Conservation (phyloP, 2,797 vertebrate species). For the Tokudaia tokunoshimensis region DNA sequence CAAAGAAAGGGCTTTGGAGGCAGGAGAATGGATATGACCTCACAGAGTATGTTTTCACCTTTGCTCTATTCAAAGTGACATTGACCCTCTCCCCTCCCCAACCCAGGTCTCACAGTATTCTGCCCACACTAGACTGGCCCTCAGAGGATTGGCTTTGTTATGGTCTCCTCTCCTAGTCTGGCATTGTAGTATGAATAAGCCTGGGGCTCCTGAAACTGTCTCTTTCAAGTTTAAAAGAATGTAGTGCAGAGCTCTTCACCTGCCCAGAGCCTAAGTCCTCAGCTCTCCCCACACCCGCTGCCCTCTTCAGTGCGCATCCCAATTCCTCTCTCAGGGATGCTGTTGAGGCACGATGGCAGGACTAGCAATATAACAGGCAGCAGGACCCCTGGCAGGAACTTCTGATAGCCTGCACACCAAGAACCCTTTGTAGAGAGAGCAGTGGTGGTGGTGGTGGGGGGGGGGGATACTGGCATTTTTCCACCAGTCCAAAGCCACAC, state of each 20-base stretch:
- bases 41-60: background rate
- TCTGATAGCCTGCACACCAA: slow-evolving; percentile 4
- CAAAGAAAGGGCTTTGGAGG: background rate
- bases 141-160: background rate
- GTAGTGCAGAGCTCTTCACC: background rate
- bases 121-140: background rate
- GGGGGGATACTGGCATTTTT: background rate
- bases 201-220: slow-evolving; percentile 4
- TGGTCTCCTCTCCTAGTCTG: background rate
- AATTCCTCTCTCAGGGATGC: slow-evolving; percentile 71
- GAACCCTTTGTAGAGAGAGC: background rate
- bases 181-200: background rate
- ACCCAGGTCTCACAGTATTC: fast-evolving
- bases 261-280: background rate
- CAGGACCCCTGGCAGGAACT: slow-evolving; percentile 56
- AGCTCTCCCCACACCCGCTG: background rate
- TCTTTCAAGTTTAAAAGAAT: slow-evolving; percentile 72
- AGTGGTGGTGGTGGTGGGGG: no score
- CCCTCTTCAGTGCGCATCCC: slow-evolving; percentile 55
- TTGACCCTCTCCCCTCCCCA: background rate
- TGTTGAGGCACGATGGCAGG: slow-evolving; percentile 40
- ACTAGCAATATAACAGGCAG: slow-evolving; percentile 10
- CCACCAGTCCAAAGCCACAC: slow-evolving; percentile 31
- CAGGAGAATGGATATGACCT: background rate
- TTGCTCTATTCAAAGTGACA: background rate